Percentiles rank a stretch among this genome's conserved stretches.
phyloP scores from a whole-genome alignment of 2,113 vertebrate species.

The Orientallactaga bullata region DNA sequence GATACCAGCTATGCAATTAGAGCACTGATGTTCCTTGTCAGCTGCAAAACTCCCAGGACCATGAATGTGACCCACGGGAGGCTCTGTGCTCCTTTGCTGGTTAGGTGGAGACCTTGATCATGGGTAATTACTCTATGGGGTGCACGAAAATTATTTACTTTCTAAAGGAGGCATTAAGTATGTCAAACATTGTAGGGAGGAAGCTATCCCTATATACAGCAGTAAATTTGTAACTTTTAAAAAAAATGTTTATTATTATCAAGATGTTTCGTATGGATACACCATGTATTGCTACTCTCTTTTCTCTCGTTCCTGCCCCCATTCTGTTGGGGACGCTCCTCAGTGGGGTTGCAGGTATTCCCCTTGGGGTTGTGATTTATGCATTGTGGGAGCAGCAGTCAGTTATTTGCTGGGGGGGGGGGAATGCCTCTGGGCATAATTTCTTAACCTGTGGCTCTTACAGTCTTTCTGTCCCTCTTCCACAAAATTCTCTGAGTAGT shows the following conservation, averaged over 20 bases:
- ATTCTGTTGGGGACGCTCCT: too few relatives aligned
- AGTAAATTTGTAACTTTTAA: neutral
- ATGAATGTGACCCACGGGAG: neutral
- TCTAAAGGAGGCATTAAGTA: neutral
- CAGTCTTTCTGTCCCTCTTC: too few relatives aligned
- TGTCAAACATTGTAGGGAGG: neutral
- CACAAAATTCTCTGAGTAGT: too few relatives aligned
- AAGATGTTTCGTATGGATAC: too few relatives aligned
- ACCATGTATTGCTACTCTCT: too few relatives aligned
- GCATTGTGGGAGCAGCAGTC: too few relatives aligned
- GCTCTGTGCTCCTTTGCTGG: neutral
- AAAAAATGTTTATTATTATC: neutral
- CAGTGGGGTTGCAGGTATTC: too few relatives aligned
- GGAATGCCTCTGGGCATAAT: too few relatives aligned
- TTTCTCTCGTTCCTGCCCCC: too few relatives aligned
- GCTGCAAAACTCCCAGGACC: constrained; percentile 22
- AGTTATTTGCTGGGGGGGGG: too few relatives aligned
- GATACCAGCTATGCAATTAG: constrained; percentile 57
- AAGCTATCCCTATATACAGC: neutral
- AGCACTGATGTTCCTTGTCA: neutral
- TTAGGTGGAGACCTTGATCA: constrained; percentile 13
- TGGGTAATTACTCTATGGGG: neutral
- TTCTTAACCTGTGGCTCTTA: too few relatives aligned
- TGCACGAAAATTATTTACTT: neutral
- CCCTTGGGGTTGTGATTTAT: too few relatives aligned